phyloP scores from a whole-genome alignment of 2,888 invertebrate genomes.

The Elysia crispata region DNA sequence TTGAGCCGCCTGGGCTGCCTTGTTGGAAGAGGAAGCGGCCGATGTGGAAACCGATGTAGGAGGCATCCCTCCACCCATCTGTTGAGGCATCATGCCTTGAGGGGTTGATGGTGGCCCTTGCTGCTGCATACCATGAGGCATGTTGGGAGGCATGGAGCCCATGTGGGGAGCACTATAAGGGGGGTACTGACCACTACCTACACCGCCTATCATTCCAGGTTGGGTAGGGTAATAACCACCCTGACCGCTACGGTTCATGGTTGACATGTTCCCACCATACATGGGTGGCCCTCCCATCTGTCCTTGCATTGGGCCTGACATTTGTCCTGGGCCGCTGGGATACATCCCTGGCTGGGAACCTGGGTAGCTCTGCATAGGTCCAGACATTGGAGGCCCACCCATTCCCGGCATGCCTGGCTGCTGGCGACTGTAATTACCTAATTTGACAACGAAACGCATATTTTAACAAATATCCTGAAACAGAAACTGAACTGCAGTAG shows the following conservation, averaged over 20 bases:
- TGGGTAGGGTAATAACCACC: conserved; percentile 53
- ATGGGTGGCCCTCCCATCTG: conserved; percentile 62
- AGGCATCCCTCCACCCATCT: conserved; percentile 17
- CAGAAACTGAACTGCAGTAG: too few relatives aligned
- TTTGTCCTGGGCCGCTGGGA: conserved; percentile 48
- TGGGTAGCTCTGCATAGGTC: conserved; percentile 52
- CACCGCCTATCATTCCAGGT: conserved; percentile 51
- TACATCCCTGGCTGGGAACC: conserved; percentile 45
- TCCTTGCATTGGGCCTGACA: conserved; percentile 32
- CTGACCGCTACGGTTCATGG: conserved; percentile 55
- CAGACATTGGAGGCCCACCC: conserved; percentile 61
- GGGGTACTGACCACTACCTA: conserved; percentile 67
- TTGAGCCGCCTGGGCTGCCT: conserved; percentile 75
- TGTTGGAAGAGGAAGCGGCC: conserved; percentile 53
- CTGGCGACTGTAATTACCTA: conserved; percentile 62
- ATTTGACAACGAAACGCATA: conserved; percentile 33
- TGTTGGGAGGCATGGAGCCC: conserved; percentile 49
- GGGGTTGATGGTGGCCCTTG: conserved; percentile 33
- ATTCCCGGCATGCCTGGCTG: conserved; percentile 56
- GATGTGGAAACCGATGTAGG: background rate
- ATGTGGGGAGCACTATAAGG: conserved; percentile 56
- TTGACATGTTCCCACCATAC: conserved; percentile 57
- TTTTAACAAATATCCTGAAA: too few relatives aligned
- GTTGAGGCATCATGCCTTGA: conserved; percentile 38
- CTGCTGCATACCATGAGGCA: conserved; percentile 36